Base-by-base conservation (phyloP, 2,113 vertebrate genomes). In the Lophius piscatorius region DNA sequence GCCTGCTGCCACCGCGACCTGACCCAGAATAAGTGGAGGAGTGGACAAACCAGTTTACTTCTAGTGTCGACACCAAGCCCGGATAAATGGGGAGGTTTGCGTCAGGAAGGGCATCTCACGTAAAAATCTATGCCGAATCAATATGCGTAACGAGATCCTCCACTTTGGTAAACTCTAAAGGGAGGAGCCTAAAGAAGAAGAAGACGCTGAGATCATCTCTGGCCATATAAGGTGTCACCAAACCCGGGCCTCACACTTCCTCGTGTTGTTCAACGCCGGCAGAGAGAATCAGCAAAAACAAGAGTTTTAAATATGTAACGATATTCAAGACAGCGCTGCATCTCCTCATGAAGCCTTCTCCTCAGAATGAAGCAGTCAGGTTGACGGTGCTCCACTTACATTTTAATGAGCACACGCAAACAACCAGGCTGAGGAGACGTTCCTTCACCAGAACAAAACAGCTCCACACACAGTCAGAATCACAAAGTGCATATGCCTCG, bases 391-490 rank as follows among this genome's bases (percentile, higher is more conserved):
- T 82, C 79, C 42, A 70, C 54, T 84, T 85, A 38, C 85, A 78
- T 85, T 82, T 83, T 70, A 88, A 88, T 70, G 68, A 88, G 71
- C 52, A 44, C 46, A 62, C 70, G 65, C 47, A 66, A 73, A 72
- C 63, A 55, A 74, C 85, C 78, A 69, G 61, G 58, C 62, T 54
- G 60, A 42, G 35, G 45, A 64, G 73, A 64, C 28, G 36, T 57
- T 29, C 33, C 54, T 74, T 49, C 45, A 51, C 56, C 74, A 82
- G 17, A 52, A 66, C 36, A 18, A 44, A 49, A 36, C 24, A 45
- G 39, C 46, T 39, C 22, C 3, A 26, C n/a, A 33, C 47, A 40
- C 51, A 49, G 17, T 23, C 3, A 42, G 26, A 41, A 16, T 29
- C 54, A 44, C 24, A 34, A 33, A 48, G 6, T 14, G 44, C 46